A percentile compares a stretch with the other conserved stretches of the same genome.
Evolutionary conservation across 2,797 vertebrate species (phyloP).

Genomic region (Decapterus maruadsi): DNA sequence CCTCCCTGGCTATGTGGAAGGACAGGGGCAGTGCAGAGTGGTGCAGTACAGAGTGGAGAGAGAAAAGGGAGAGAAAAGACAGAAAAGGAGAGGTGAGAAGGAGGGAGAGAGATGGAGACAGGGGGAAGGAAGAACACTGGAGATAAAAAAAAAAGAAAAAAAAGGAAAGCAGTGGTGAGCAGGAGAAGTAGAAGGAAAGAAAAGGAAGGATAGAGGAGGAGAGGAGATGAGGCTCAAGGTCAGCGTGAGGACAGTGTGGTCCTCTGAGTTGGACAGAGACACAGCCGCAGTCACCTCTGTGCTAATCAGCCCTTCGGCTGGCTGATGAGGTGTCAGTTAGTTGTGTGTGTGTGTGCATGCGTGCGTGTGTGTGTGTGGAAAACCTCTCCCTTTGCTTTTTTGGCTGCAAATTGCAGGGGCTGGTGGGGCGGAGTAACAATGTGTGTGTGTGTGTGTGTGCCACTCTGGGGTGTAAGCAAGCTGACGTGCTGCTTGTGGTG

Average conservation of each 20-base stretch:
- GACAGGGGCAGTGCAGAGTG: constrained; percentile 78
- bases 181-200: constrained; percentile 22
- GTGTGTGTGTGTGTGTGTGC: constrained; percentile 60
- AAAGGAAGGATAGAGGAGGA: constrained; percentile 40
- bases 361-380: constrained; percentile 43
- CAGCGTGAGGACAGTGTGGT: constrained; percentile 78
- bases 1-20: constrained; percentile 77
- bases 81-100: constrained; percentile 20
- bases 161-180: constrained; percentile 28
- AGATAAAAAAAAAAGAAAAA: constrained; percentile 31
- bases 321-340: constrained; percentile 81
- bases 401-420: constrained; percentile 78
- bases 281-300: constrained; percentile 82
- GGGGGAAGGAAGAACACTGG: constrained; percentile 41
- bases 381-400: constrained; percentile 76
- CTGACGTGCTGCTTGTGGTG: constrained; percentile 78
- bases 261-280: constrained; percentile 71
- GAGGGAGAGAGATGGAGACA: constrained; percentile 36
- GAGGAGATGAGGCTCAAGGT: constrained; percentile 75
- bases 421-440: constrained; percentile 71
- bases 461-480: constrained; percentile 80
- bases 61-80: constrained; percentile 44
- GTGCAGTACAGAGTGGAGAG: constrained; percentile 72
- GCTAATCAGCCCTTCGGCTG: constrained; percentile 81
- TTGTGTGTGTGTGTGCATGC: constrained; percentile 32